Evolutionary conservation across 2,888 invertebrate species (phyloP), one percentile per base, ranked within the genome.

Genomic region (Leucophenga maculata): DNA sequence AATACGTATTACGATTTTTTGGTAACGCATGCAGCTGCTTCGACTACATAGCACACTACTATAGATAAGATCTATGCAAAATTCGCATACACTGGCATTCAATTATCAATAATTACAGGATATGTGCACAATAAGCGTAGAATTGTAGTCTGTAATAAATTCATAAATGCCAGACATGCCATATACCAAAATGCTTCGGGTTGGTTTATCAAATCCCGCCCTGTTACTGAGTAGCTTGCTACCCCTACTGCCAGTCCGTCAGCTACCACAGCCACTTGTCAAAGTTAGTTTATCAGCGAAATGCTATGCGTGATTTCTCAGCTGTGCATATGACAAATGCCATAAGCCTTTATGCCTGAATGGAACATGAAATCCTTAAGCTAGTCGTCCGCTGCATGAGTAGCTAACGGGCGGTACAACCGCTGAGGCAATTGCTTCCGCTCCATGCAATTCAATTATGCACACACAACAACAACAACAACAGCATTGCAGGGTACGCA

Each of bases 71-170:
- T 39, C 39, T 39, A 39, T 39, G 39, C 39, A 39, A 39, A 39
- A 39, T 39, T 39, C 39, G 39, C 39, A 39, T 39, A 11, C 8
- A 39, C 11, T 39, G 6, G 39, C 39, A 39, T 39, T 3, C 3
- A 39, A 50, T 50, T 67, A 60, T 66, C 65, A 31, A 72, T 77
- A 75, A 77, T 77, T 77, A 72, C 71, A 70, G 67, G 55, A 62
- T 59, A 48, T 22, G 39, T 57, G 46, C 52, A 11, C 18, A 65
- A 66, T 65, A 68, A 65, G 72, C 69, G 66, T 78, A 3, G 26
- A 80, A 80, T 82, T 72, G 72, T 72, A 62, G 68, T 71, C 71
- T 70, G 73, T 82, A 81, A 81, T 83, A 83, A 80, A 80, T 80
- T 78, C 77, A 83, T 83, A 81, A 82, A 77, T 79, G 54, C 55